Evolutionary conservation across 2,888 invertebrate genomes (phyloP), one percentile per base, ranked within the genome.

Genomic region (Drosophila nr. perissopoda): DNA sequence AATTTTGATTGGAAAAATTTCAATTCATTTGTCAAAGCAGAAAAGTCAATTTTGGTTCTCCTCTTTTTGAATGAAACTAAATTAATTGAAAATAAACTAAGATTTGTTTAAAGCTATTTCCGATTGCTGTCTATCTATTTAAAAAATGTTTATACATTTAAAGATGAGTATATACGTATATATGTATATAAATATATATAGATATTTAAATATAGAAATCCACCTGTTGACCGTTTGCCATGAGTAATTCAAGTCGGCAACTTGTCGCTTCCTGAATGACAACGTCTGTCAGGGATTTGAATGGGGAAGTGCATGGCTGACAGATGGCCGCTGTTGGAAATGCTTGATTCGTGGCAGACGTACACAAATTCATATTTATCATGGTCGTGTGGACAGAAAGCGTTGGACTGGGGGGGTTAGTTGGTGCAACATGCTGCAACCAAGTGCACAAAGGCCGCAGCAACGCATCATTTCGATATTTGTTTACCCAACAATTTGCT

Each of bases 401-500:
- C 27, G 58, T 18, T 42, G 52, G 21, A 16, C 11, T 25, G 48
- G 16, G 31, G 49, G 40, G 11, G 25, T 16, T 38, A 48, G 64
- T 48, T 71, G 57, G 6, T 66, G 76, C 74, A 72, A 68, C 75
- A 57, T 62, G 70, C 69, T 66, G 76, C 69, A 64, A 33, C 62
- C 57, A 78, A 77, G 74, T 74, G 76, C 60, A 66, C 77, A 70
- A 69, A 66, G 62, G 63, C 56, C 34, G 69, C 74, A 56, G 71
- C 78, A 56, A 71, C 82, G 88, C 82, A 82, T 83, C 82, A 79
- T 79, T 84, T 68, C 66, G 73, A 73, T 83, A 77, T 83, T 88
- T 83, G 83, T 83, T 83, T 83, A 82, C 68, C 73, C 88, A 83
- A 88, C 83, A 88, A 79, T 88, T 76, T 78, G 58, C 65, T 34